Conservation (phyloP, 2,888 invertebrate species). For the Archips xylosteana region DNA sequence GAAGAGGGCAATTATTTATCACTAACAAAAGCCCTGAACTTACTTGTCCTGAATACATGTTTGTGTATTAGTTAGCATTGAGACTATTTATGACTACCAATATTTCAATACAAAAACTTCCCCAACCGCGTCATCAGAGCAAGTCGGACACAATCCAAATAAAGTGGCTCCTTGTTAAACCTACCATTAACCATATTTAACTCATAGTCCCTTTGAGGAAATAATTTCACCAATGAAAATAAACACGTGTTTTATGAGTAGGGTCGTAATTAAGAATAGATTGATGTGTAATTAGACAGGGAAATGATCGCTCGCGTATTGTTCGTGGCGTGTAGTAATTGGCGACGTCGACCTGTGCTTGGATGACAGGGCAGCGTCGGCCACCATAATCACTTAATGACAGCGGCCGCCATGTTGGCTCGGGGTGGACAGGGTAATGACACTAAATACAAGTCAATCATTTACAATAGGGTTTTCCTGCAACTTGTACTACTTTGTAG, state of each 20-base stretch:
- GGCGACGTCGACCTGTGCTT: slow-evolving; percentile 37
- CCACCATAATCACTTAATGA: slow-evolving; percentile 64
- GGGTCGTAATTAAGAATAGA: slow-evolving; percentile 53
- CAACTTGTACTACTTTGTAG: too few species aligned
- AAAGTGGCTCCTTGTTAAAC: slow-evolving; percentile 70
- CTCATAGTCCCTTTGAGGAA: slow-evolving; percentile 56
- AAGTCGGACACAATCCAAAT: slow-evolving; percentile 64
- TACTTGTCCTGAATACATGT: not conserved
- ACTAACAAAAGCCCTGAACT: not conserved
- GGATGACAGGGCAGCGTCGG: slow-evolving; percentile 60
- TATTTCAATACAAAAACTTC: not conserved
- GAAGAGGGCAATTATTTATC: not conserved
- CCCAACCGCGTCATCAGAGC: slow-evolving; percentile 9
- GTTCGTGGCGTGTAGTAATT: slow-evolving; percentile 39
- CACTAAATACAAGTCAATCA: slow-evolving; percentile 57
- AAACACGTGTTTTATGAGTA: slow-evolving; percentile 45
- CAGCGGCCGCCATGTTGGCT: slow-evolving; percentile 51
- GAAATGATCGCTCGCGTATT: slow-evolving; percentile 41
- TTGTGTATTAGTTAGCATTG: not conserved
- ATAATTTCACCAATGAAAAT: slow-evolving; percentile 54
- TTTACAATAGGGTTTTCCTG: slow-evolving; percentile 54
- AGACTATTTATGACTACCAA: not conserved
- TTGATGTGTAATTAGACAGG: slow-evolving; percentile 35
- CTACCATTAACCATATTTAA: slow-evolving; percentile 66
- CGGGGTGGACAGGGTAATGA: slow-evolving; percentile 61